These are phyloP conservation scores for Anarrhichthys ocellatus DNA, from an alignment of 2,113 vertebrate genomes.

Conservation along the genomic window DNA sequence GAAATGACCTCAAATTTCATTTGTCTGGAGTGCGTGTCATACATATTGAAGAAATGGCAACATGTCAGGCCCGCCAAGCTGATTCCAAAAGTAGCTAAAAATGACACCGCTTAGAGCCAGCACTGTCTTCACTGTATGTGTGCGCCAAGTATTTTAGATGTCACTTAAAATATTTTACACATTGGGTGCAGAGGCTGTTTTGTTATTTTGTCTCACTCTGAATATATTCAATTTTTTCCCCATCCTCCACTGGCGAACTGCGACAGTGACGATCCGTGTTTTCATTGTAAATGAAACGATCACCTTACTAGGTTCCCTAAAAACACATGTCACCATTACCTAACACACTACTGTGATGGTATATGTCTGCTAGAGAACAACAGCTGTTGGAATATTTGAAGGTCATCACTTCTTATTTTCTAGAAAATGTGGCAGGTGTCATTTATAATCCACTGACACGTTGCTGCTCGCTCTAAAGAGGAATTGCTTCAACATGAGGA, in stretches of 20 bases:
- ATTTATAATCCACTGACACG: conserved; percentile 65
- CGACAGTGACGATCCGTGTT: conserved; percentile 42
- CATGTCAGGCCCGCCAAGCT: conserved; percentile 58
- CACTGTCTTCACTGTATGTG: conserved; percentile 23
- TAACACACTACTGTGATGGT: conserved; percentile 28
- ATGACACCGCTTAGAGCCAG: conserved; percentile 60
- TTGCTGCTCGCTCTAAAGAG: conserved; percentile 46
- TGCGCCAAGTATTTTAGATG: conserved; percentile 52
- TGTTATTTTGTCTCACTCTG: conserved; percentile 39
- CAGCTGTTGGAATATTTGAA: conserved; percentile 57
- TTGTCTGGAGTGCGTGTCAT: conserved; percentile 44
- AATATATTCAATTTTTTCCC: conserved; percentile 36
- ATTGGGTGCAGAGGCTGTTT: conserved; percentile 45
- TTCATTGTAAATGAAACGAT: conserved; percentile 57
- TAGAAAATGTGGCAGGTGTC: conserved; percentile 51
- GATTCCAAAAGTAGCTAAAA: conserved; percentile 57
- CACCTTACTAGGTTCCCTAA: conserved; percentile 29
- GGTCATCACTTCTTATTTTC: conserved; percentile 68
- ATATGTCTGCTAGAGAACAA: conserved; percentile 51
- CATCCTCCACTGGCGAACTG: background rate
- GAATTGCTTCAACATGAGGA: conserved; percentile 35
- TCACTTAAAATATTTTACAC: conserved; percentile 64
- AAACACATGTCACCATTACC: conserved; percentile 46
- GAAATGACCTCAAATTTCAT: conserved; percentile 68
- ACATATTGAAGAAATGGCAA: conserved; percentile 59